Evolutionary conservation across 2,797 vertebrate genomes (phyloP).

Genomic region (Denticeps clupeoides): DNA sequence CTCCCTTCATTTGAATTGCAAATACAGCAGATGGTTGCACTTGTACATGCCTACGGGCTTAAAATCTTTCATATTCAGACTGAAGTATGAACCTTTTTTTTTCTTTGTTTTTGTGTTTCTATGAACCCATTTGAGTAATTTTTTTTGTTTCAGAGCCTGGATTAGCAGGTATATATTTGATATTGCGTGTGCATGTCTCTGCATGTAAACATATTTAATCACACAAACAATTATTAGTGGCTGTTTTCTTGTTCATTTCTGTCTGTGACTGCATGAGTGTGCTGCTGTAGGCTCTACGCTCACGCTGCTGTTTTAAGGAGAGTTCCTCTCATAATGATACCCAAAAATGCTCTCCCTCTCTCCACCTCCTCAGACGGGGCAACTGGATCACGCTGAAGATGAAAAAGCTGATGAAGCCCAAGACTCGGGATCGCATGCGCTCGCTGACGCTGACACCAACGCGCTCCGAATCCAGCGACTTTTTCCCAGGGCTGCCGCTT

Average conservation of each 20-base stretch:
- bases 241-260: too few species aligned
- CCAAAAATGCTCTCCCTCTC: background rate
- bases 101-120: background rate
- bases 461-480: conserved; percentile 84
- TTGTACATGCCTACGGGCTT: background rate
- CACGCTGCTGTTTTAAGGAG: too few species aligned
- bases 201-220: background rate
- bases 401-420: conserved; percentile 94
- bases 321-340: too few species aligned
- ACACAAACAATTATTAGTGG: background rate
- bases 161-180: conserved; percentile 11
- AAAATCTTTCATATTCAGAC: background rate
- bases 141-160: conserved; percentile 11
- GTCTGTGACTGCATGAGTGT: too few species aligned
- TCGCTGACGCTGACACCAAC: conserved; percentile 80
- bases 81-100: background rate
- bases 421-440: conserved; percentile 84
- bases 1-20: background rate
- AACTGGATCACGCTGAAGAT: conserved; percentile 98
- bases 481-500: conserved; percentile 74
- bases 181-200: conserved; percentile 1
- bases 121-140: background rate
- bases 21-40: conserved; percentile 5
- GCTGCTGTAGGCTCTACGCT: too few species aligned
- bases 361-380: conserved; percentile 63